Evolutionary conservation across 2,888 invertebrate genomes (phyloP).

Genomic region (Ashinkailepas kermadecensis): DNA sequence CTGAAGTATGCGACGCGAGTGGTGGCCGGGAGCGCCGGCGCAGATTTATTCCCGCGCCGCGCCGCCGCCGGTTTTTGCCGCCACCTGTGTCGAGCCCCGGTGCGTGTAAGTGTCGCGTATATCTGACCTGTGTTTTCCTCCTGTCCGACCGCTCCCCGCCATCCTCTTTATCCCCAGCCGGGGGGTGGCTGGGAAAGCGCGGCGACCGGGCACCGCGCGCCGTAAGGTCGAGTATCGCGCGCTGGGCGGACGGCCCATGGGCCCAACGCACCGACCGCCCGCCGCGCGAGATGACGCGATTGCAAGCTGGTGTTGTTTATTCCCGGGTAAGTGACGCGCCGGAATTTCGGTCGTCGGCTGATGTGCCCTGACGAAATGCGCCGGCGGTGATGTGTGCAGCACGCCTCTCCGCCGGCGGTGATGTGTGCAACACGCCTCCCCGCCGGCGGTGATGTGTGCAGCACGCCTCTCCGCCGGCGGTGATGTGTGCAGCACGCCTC

Average conservation of each 20-base stretch:
- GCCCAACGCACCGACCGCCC: not conserved
- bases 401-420: too few relatives aligned
- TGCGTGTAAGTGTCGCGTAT: constrained; percentile 22
- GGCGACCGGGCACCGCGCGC: not conserved
- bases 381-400: too few relatives aligned
- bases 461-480: too few relatives aligned
- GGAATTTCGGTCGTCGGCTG: not conserved
- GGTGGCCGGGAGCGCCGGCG: not conserved
- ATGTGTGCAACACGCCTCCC: too few relatives aligned
- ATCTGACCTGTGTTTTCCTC: constrained; percentile 13
- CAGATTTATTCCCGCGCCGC: not conserved
- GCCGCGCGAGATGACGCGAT: constrained; percentile 8
- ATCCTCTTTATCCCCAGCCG: constrained; percentile 18
- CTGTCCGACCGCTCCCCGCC: not conserved
- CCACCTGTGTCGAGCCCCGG: not conserved
- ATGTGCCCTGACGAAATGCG: too few relatives aligned
- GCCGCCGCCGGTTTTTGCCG: not conserved
- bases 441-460: too few relatives aligned
- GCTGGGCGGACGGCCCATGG: not conserved
- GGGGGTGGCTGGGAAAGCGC: not conserved
- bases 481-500: too few relatives aligned
- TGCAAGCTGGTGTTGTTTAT: constrained; percentile 10
- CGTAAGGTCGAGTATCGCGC: not conserved
- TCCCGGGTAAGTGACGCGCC: not conserved
- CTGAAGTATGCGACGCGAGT: not conserved